phyloP scores from a whole-genome alignment of 2,113 vertebrate species.

The Cacatua alba region DNA sequence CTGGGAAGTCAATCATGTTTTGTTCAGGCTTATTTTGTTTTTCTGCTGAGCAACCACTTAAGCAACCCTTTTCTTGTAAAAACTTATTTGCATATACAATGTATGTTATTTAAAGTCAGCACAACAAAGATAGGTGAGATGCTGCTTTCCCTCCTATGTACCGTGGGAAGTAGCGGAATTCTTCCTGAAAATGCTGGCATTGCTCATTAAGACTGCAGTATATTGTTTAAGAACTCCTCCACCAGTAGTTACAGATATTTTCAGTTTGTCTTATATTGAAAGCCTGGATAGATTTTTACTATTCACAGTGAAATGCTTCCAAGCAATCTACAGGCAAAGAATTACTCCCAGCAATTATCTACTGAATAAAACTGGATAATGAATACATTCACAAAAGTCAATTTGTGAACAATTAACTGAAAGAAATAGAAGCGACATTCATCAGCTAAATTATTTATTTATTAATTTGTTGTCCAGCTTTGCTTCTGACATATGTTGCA shows the following conservation, averaged over 20 bases:
- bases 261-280: not conserved
- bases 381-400: slow-evolving; percentile 36
- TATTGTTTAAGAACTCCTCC: not conserved
- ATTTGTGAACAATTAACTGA: slow-evolving; percentile 59
- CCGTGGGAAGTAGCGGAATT: not conserved
- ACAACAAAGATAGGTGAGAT: not conserved
- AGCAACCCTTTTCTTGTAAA: not conserved
- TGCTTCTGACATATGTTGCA: not conserved
- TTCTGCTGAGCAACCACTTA: slow-evolving; percentile 57
- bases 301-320: slow-evolving; percentile 10
- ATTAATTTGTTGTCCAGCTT: slow-evolving; percentile 21
- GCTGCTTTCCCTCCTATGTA: not conserved
- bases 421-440: slow-evolving; percentile 46
- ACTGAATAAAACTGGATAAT: slow-evolving; percentile 67
- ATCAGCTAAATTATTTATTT: slow-evolving; percentile 55
- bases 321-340: slow-evolving; percentile 39
- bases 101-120: not conserved
- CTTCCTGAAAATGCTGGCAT: not conserved
- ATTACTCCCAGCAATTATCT: slow-evolving; percentile 58
- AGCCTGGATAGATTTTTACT: slow-evolving; percentile 23
- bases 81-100: slow-evolving; percentile 26
- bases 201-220: not conserved
- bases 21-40: slow-evolving; percentile 9
- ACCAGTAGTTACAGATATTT: slow-evolving; percentile 3
- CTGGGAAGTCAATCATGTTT: slow-evolving; percentile 44